Conservation (phyloP, 2,797 vertebrate species). For the Melanotaenia boesemani region DNA sequence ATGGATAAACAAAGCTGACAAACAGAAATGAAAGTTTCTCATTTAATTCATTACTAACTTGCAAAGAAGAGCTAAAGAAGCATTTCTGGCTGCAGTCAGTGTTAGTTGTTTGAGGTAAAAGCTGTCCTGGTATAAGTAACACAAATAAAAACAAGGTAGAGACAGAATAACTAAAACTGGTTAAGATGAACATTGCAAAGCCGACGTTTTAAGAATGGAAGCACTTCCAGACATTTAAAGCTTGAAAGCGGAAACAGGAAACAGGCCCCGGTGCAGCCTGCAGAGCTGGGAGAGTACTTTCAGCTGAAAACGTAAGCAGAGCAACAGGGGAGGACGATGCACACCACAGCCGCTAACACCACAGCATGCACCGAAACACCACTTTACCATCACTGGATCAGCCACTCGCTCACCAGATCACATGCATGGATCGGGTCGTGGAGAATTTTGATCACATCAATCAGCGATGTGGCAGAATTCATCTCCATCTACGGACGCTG, state of each 20-base stretch:
- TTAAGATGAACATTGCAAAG: too few relatives aligned
- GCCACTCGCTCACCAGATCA: constrained; percentile 23
- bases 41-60: too few relatives aligned
- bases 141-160: too few relatives aligned
- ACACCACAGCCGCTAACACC: constrained; percentile 69
- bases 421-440: constrained; percentile 48
- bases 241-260: constrained; percentile 12
- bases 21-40: too few relatives aligned
- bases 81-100: too few relatives aligned
- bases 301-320: neutral
- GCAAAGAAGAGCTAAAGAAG: too few relatives aligned
- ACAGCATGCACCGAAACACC: constrained; percentile 60
- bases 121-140: too few relatives aligned
- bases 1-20: too few relatives aligned
- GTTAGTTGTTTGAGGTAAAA: too few relatives aligned
- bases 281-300: neutral
- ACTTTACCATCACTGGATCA: constrained; percentile 15
- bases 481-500: constrained; percentile 8
- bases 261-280: neutral
- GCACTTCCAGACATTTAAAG: too few relatives aligned
- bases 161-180: too few relatives aligned
- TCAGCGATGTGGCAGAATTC: constrained; percentile 12
- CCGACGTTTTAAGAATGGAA: neutral
- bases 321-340: constrained; percentile 45
- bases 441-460: constrained; percentile 12